phyloP scores from a whole-genome alignment of 2,888 invertebrate species.

The Melitaea athalia region DNA sequence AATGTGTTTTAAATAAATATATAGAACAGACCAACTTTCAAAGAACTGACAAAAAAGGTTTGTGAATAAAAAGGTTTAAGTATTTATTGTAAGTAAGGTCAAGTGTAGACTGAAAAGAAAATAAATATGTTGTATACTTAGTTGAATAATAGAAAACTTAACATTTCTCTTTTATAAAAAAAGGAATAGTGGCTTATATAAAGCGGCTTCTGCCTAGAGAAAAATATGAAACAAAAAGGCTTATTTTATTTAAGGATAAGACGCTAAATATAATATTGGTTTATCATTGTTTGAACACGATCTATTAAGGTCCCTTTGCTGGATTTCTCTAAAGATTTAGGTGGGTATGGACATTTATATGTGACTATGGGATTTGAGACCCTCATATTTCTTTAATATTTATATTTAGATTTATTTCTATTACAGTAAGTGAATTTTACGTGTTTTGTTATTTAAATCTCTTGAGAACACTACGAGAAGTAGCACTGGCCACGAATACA shows the following conservation, averaged over 20 bases:
- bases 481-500: too few species aligned
- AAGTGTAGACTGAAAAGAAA: neutral
- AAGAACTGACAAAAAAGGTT: neutral
- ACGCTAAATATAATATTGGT: constrained; percentile 43
- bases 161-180: constrained; percentile 1
- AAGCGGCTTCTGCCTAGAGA: constrained; percentile 21
- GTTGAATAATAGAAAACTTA: neutral
- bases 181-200: constrained; percentile 15
- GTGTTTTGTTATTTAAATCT: too few species aligned
- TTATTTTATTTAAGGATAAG: constrained; percentile 25
- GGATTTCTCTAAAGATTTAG: constrained; percentile 48
- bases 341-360: constrained; percentile 44
- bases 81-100: neutral
- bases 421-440: too few species aligned
- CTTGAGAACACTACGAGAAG: too few species aligned
- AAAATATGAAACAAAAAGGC: constrained; percentile 25
- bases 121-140: neutral
- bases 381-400: neutral
- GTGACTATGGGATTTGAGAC: constrained; percentile 17
- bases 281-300: constrained; percentile 68
- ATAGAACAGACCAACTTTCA: neutral
- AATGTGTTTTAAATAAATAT: neutral
- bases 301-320: constrained; percentile 48
- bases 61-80: neutral
- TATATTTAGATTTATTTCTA: neutral